Base-by-base conservation (phyloP, 2,888 invertebrate genomes). In the Synanthedon myopaeformis region DNA sequence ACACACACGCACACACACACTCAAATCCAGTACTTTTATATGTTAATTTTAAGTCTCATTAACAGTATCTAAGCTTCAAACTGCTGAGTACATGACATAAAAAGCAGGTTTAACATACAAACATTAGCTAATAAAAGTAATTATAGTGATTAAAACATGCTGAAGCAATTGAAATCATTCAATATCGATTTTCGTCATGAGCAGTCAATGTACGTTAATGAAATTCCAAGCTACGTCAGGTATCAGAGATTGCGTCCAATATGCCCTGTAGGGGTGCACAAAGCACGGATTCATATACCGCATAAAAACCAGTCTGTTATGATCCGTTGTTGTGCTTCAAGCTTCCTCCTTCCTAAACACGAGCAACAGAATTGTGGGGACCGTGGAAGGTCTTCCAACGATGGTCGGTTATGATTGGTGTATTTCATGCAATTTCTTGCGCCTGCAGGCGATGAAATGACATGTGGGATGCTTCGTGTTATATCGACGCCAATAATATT, bases 371-470 rank as follows among this genome's bases (percentile, higher is more conserved):
- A 35, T 10, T 10, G 35, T 54, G 59, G 57, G 62, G 53, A 49
- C 19, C 12, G 55, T 10, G 57, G 59, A 2, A 63, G 77, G 28
- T 72, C 76, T 53, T 6, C 49, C 13, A 56, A 59, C 28, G 52
- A 51, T 76, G 75, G 82, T 53, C 57, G 59, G 54, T 66, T 72
- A 63, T 68, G 67, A 63, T 72, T 74, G 71, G 72, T 74, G 72
- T 76, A 72, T 79, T 79, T 77, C 74, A 76, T 82, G 83, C 82
- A 82, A 82, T 83, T 82, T 79, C 83, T 83, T 81, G 79, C 69
- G 77, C 77, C 76, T 76, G 74, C 67, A 76, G 80, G 78, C 79
- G 74, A 66, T 69, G 69, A 78, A 79, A 82, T 81, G 78, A 80
- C 82, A 76, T 81, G 74, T 65, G 79, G 73, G 74, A 74, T 70